These are phyloP conservation scores for Oreochromis mossambicus DNA, from an alignment of 2,797 vertebrate genomes.

Conservation along the genomic window DNA sequence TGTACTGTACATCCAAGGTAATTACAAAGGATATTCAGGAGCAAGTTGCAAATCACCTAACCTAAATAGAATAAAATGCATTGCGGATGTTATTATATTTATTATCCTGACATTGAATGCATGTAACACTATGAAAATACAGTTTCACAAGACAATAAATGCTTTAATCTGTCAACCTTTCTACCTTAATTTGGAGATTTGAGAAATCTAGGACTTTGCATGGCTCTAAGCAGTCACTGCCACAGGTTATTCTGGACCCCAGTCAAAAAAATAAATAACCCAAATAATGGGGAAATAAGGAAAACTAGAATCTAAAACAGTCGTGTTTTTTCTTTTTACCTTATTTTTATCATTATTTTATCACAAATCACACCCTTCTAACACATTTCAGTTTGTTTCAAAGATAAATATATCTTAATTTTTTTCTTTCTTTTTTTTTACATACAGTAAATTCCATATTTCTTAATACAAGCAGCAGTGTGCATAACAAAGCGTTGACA, in stretches of 20 bases:
- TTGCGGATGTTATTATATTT: background rate
- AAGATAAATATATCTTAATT: background rate
- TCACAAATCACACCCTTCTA: background rate
- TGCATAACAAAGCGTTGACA: background rate
- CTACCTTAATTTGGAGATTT: background rate
- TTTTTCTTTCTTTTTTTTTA: background rate
- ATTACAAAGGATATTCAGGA: background rate
- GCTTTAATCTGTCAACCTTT: background rate
- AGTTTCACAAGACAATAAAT: background rate
- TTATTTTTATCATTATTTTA: background rate
- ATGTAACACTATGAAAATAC: background rate
- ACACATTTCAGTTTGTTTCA: background rate
- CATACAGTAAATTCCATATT: background rate
- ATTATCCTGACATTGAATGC: background rate
- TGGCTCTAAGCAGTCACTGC: background rate
- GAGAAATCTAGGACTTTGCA: background rate
- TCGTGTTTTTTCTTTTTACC: background rate
- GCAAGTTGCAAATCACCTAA: background rate
- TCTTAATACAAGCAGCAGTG: background rate
- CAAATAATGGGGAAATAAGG: background rate
- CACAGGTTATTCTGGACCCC: background rate
- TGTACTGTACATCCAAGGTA: background rate
- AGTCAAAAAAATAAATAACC: background rate
- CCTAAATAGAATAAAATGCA: background rate
- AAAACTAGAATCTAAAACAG: background rate